phyloP scores from a whole-genome alignment of 2,888 invertebrate species.

The Bellardia pandia region DNA sequence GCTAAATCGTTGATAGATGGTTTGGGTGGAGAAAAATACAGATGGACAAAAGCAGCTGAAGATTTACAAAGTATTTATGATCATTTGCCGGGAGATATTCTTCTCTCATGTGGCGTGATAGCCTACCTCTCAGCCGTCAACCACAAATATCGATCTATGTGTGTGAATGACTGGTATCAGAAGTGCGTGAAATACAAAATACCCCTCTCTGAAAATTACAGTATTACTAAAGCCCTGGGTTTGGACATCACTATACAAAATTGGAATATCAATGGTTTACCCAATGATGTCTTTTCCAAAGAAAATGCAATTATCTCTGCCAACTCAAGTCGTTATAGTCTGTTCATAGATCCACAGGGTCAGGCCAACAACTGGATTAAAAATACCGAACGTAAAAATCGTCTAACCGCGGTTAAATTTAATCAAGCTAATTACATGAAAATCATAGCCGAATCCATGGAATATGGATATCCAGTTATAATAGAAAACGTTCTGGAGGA shows the following conservation, averaged over 20 bases:
- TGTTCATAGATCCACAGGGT: constrained; percentile 96
- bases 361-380: constrained; percentile 97
- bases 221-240: constrained; percentile 90
- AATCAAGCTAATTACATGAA: constrained; percentile 84
- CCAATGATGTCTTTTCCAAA: constrained; percentile 92
- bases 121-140: constrained; percentile 95
- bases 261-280: constrained; percentile 94
- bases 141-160: constrained; percentile 86
- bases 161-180: constrained; percentile 90
- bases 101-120: constrained; percentile 94
- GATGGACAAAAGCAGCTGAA: constrained; percentile 92
- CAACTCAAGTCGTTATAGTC: constrained; percentile 93
- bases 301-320: constrained; percentile 94
- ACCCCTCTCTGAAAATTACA: constrained; percentile 90
- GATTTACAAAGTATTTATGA: constrained; percentile 90
- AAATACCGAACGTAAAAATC: constrained; percentile 89
- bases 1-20: constrained; percentile 95
- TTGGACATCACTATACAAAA: constrained; percentile 89
- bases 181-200: constrained; percentile 88
- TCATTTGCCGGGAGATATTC: constrained; percentile 94
- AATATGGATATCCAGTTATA: constrained; percentile 90
- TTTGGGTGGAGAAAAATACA: constrained; percentile 93
- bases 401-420: constrained; percentile 82
- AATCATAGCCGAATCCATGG: constrained; percentile 87
- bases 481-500: constrained; percentile 94